Evolutionary conservation across 2,888 invertebrate genomes (phyloP).

Genomic region (Chalcis sispes): DNA sequence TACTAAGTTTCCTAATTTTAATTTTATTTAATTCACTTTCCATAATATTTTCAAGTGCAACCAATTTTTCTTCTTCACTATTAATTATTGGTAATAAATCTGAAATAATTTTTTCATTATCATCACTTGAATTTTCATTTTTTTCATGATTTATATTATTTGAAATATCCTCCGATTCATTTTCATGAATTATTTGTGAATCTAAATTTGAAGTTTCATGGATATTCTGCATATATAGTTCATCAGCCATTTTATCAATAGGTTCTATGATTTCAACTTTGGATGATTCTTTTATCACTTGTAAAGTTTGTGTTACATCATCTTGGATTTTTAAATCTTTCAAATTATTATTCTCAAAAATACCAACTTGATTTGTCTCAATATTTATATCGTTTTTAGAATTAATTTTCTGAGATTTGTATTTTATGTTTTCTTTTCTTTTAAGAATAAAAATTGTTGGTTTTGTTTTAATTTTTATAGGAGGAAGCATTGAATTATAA

Average conservation of each 20-base stretch:
- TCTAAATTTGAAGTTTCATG: conserved; percentile 23
- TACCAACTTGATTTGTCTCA: conserved; percentile 8
- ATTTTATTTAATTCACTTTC: conserved; percentile 1
- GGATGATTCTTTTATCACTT: conserved; percentile 63
- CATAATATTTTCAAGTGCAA: not conserved
- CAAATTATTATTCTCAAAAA: not conserved
- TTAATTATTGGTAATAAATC: not conserved
- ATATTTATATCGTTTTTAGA: conserved; percentile 24
- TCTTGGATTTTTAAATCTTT: conserved; percentile 7
- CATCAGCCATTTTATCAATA: conserved; percentile 61
- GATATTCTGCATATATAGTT: conserved; percentile 34
- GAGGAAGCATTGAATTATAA: conserved; percentile 84
- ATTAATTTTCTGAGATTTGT: conserved; percentile 67
- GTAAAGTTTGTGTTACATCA: conserved; percentile 59
- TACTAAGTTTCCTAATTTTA: not conserved
- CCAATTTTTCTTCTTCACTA: not conserved
- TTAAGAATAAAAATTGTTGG: conserved; percentile 89
- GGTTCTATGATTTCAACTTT: too few species aligned
- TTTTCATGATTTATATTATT: not conserved
- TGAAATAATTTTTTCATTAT: not conserved
- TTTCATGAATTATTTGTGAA: conserved; percentile 21
- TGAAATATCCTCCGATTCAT: conserved; percentile 34
- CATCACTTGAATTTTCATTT: conserved; percentile 38
- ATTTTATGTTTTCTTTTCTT: conserved; percentile 79
- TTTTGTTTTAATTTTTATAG: conserved; percentile 88